Percentiles rank a stretch among this genome's conserved stretches.
Evolutionary conservation across 1,140 invertebrate genomes (phyloP).

Genomic region (Aphelenchoides fujianensis): DNA sequence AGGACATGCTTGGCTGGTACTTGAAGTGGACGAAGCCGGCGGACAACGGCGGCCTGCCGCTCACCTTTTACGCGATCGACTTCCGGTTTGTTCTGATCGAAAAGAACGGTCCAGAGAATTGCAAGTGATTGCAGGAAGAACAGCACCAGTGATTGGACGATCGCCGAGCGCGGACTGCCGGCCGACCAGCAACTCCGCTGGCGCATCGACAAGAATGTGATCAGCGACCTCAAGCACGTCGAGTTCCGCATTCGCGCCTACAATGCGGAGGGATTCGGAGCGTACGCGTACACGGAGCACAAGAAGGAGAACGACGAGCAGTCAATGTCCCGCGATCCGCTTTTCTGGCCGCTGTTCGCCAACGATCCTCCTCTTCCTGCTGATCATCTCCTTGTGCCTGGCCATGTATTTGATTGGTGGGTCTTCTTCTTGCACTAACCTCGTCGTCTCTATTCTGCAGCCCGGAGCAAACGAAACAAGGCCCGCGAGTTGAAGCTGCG

Average conservation of each 20-base stretch:
- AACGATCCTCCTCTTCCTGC: constrained; percentile 8
- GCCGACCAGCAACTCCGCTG: constrained; percentile 27
- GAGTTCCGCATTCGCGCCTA: constrained; percentile 59
- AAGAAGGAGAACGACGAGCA: constrained; percentile 2
- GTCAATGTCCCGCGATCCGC: constrained; percentile 2
- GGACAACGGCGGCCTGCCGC: constrained; percentile 54
- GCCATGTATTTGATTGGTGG: constrained; percentile 19
- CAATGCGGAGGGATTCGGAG: constrained; percentile 59
- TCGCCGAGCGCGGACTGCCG: constrained; percentile 57
- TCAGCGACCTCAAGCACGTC: constrained; percentile 28
- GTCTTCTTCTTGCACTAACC: no score
- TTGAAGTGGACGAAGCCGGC: constrained; percentile 53
- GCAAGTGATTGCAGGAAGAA: constrained; percentile 42
- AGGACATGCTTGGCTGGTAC: constrained; percentile 55
- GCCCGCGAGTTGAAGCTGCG: constrained; percentile 32
- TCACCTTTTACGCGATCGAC: constrained; percentile 57
- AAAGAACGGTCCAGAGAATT: neutral
- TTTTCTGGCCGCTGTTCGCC: constrained; percentile 11
- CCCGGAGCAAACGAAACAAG: constrained; percentile 2
- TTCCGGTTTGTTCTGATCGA: constrained; percentile 40
- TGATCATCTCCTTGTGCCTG: constrained; percentile 17
- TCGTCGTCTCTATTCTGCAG: no score
- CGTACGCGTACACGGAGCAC: constrained; percentile 47
- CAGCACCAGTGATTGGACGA: constrained; percentile 57
- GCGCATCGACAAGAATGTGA: constrained; percentile 22